These are phyloP conservation scores for Eleginops maclovinus DNA, from an alignment of 2,113 vertebrate genomes.

Conservation along the genomic window DNA sequence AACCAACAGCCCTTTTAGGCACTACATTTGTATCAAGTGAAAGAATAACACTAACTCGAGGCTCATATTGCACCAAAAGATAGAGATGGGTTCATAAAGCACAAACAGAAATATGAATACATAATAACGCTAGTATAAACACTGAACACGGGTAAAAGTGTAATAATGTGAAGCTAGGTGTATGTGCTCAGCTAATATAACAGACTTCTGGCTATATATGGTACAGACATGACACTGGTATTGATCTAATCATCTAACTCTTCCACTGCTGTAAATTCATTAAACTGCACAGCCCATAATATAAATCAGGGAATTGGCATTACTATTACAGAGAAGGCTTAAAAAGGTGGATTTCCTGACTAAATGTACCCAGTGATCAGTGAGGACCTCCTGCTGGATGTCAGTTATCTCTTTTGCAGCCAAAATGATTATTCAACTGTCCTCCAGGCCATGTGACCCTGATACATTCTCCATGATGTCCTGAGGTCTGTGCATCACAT, in stretches of 20 bases:
- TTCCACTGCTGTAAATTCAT: background rate
- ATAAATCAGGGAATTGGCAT: background rate
- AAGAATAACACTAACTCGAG: background rate
- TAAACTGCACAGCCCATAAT: background rate
- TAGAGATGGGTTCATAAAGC: background rate
- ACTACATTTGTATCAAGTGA: background rate
- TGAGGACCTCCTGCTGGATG: slow-evolving; percentile 16
- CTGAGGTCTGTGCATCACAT: slow-evolving; percentile 16
- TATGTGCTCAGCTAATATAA: background rate
- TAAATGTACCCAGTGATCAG: background rate
- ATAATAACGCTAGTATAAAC: no score
- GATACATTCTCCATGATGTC: slow-evolving; percentile 16
- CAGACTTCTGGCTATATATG: background rate
- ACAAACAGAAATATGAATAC: no score
- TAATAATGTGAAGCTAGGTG: background rate
- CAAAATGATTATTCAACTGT: slow-evolving; percentile 15
- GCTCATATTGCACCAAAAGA: background rate
- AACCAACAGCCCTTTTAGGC: background rate
- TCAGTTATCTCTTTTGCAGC: slow-evolving; percentile 16
- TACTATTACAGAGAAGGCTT: background rate
- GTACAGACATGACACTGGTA: background rate
- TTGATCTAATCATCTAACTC: background rate
- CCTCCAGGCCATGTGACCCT: slow-evolving; percentile 13
- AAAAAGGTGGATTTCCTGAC: background rate
- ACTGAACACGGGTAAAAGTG: background rate